phyloP scores from a whole-genome alignment of 2,797 vertebrate genomes.

The Centropyge bicolor region DNA sequence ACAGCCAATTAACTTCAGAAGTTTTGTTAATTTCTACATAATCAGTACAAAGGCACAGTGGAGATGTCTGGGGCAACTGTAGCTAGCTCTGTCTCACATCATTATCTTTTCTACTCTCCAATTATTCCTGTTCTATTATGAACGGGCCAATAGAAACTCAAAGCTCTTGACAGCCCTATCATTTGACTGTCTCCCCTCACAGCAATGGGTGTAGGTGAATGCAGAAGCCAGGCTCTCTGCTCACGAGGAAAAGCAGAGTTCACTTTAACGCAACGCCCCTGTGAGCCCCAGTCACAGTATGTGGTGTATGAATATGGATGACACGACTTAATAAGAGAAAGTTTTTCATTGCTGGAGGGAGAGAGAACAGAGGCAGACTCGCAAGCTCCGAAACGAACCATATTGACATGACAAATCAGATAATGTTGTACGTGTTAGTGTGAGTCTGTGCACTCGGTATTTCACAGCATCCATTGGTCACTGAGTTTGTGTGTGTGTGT shows the following conservation, averaged over 20 bases:
- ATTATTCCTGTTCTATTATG: constrained; percentile 59
- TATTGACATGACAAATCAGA: constrained; percentile 8
- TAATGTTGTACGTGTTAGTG: neutral
- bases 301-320: constrained; percentile 68
- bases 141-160: constrained; percentile 39
- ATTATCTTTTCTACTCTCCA: constrained; percentile 59
- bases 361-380: constrained; percentile 6
- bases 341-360: constrained; percentile 34
- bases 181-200: constrained; percentile 43
- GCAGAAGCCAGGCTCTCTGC: constrained; percentile 2
- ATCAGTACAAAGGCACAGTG: constrained; percentile 40
- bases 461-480: neutral
- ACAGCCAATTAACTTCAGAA: constrained; percentile 53
- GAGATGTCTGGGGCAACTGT: constrained; percentile 42
- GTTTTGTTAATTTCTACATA: constrained; percentile 57
- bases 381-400: constrained; percentile 23
- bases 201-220: constrained; percentile 43
- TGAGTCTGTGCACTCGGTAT: neutral
- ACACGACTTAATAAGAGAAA: constrained; percentile 47
- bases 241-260: constrained; percentile 39
- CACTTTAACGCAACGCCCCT: constrained; percentile 37
- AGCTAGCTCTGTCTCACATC: constrained; percentile 50
- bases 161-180: constrained; percentile 54
- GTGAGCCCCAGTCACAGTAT: constrained; percentile 46
- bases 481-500: constrained; percentile 1